These are phyloP conservation scores for Halocynthia aurantium DNA, from an alignment of 23 tunicate species.

Conservation along the genomic window DNA sequence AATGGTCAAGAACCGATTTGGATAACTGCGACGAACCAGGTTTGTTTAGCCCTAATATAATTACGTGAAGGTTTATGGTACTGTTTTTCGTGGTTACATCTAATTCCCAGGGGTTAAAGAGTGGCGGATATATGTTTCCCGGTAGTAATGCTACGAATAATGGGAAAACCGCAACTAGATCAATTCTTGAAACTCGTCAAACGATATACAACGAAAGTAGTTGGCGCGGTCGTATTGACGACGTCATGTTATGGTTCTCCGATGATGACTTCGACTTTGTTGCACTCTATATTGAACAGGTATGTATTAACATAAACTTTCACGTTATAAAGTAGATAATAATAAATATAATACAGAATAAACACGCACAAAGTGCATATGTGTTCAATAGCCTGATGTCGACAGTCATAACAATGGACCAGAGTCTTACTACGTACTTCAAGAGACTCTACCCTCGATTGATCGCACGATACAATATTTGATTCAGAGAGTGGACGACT, in stretches of 20 bases:
- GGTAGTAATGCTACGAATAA: constrained; percentile 20
- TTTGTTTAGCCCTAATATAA: background rate
- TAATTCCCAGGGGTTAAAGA: constrained; percentile 12
- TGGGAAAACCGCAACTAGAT: constrained; percentile 6
- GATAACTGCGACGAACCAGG: constrained; percentile 34
- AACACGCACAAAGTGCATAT: background rate
- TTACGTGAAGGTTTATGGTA: background rate
- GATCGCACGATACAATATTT: constrained; percentile 66
- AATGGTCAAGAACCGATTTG: constrained; percentile 38
- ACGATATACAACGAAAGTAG: background rate
- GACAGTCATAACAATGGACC: constrained; percentile 64
- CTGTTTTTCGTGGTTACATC: background rate
- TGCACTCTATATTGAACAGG: constrained; percentile 15
- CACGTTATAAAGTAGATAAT: background rate
- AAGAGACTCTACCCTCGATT: constrained; percentile 34
- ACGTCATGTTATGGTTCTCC: constrained; percentile 23
- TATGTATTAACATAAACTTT: background rate
- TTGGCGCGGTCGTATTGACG: constrained; percentile 19
- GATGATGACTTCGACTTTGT: constrained; percentile 18
- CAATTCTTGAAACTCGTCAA: background rate
- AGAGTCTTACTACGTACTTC: constrained; percentile 21
- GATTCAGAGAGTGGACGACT: constrained; percentile 32
- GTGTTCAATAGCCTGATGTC: constrained; percentile 43
- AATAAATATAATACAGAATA: background rate
- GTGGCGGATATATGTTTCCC: constrained; percentile 23